phyloP scores from a whole-genome alignment of 2,113 vertebrate genomes.

The Ibidorhyncha struthersii region DNA sequence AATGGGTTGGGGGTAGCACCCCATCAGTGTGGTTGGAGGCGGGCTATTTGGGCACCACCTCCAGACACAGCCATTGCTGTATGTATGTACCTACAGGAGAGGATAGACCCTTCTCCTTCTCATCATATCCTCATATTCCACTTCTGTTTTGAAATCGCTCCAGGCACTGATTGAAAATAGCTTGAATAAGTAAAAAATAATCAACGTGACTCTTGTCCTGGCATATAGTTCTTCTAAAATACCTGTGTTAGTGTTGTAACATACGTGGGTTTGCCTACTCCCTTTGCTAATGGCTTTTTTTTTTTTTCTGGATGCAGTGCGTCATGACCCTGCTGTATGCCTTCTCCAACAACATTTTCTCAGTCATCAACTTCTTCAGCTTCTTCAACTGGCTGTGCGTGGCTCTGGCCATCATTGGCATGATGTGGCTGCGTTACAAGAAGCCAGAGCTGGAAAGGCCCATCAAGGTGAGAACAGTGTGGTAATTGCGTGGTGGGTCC shows the following conservation, averaged over 20 bases:
- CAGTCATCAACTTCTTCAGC: conserved; percentile 99
- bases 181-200: not conserved
- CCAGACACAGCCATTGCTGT: not conserved
- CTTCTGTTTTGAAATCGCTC: not conserved
- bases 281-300: not conserved
- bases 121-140: not conserved
- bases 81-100: not conserved
- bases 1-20: not conserved
- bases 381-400: conserved; percentile 99
- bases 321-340: conserved; percentile 95
- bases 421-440: conserved; percentile 96
- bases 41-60: not conserved
- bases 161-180: not conserved
- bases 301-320: conserved; percentile 76
- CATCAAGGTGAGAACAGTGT: conserved; percentile 83
- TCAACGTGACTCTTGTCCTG: not conserved
- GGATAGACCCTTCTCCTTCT: not conserved
- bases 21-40: not conserved
- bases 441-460: conserved; percentile 92
- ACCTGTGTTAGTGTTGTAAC: not conserved
- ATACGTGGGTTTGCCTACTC: fast-evolving
- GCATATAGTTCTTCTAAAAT: not conserved
- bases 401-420: conserved; percentile 92
- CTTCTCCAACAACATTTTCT: conserved; percentile 95
- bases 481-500: not conserved